Evolutionary conservation across 2,113 vertebrate species (phyloP).

Genomic region (Corythoichthys intestinalis): DNA sequence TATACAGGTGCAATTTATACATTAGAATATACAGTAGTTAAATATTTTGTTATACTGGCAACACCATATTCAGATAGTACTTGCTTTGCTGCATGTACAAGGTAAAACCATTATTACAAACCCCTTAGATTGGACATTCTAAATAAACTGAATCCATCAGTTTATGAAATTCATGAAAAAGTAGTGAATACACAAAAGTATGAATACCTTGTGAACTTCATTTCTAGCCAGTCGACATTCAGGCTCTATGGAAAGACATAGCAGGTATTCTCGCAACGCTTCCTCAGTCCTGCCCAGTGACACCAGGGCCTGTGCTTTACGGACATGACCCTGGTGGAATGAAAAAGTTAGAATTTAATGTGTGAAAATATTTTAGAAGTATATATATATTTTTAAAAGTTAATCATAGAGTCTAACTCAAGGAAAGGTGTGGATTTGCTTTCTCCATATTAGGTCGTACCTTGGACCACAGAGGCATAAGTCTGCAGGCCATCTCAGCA

Average conservation of each 20-base stretch:
- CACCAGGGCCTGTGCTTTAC: conserved; percentile 84
- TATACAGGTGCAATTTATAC: too few relatives aligned
- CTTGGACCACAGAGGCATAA: conserved; percentile 86
- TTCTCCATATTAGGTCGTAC: conserved; percentile 54
- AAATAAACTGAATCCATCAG: neutral
- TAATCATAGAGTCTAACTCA: neutral
- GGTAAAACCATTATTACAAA: too few relatives aligned
- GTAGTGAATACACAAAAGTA: neutral
- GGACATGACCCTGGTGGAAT: conserved; percentile 78
- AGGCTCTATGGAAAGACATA: conserved; percentile 83
- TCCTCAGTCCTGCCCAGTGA: conserved; percentile 82
- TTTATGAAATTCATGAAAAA: neutral
- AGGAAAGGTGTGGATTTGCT: neutral
- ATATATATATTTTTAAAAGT: too few relatives aligned
- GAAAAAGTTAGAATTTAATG: neutral
- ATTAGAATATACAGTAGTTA: too few relatives aligned
- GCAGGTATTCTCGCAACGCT: conserved; percentile 84
- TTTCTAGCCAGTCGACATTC: conserved; percentile 78
- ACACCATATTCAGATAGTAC: too few relatives aligned
- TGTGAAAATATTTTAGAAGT: neutral
- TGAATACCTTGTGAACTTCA: conserved; percentile 80
- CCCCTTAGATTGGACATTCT: neutral
- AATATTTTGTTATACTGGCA: too few relatives aligned
- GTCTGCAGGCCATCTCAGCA: conserved; percentile 81
- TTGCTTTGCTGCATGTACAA: too few relatives aligned